Conservation (phyloP, 2,888 invertebrate genomes). For the Lymantria monacha region DNA sequence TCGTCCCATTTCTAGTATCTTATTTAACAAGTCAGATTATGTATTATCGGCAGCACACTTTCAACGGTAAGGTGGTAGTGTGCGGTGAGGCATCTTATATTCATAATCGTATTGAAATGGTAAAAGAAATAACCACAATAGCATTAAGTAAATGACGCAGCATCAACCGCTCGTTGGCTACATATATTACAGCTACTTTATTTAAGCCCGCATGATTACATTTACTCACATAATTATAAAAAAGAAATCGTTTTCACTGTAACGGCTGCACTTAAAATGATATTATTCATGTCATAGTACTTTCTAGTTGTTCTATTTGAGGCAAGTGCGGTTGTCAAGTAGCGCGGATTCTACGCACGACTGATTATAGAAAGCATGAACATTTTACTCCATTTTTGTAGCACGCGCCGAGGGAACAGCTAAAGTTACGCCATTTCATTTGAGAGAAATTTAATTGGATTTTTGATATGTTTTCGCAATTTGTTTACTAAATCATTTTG, state of each 20-base stretch:
- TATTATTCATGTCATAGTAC: slow-evolving; percentile 33
- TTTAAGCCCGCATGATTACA: slow-evolving; percentile 12
- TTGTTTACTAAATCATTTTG: not conserved
- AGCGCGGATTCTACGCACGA: slow-evolving; percentile 60
- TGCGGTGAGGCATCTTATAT: slow-evolving; percentile 22
- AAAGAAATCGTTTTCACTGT: slow-evolving; percentile 22
- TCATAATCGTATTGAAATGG: not conserved
- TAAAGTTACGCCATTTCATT: slow-evolving; percentile 20
- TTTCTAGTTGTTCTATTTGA: slow-evolving; percentile 32
- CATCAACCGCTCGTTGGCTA: not conserved
- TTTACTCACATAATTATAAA: slow-evolving; percentile 20
- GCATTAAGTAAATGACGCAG: not conserved
- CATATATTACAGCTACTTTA: slow-evolving; percentile 2
- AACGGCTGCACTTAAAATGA: slow-evolving; percentile 24
- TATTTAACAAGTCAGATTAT: no score
- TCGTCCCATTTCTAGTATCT: no score
- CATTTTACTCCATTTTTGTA: slow-evolving; percentile 41
- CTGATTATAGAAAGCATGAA: slow-evolving; percentile 47
- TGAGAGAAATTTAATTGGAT: slow-evolving; percentile 7
- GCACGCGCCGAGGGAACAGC: slow-evolving; percentile 16
- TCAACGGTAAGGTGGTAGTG: not conserved
- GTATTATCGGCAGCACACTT: not conserved
- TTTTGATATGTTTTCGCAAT: not conserved
- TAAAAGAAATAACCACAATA: not conserved
- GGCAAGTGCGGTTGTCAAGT: slow-evolving; percentile 35